A percentile compares a stretch with the other conserved stretches of the same genome.
Evolutionary conservation across 2,113 vertebrate species (phyloP).

Genomic region (Oreochromis aureus): DNA sequence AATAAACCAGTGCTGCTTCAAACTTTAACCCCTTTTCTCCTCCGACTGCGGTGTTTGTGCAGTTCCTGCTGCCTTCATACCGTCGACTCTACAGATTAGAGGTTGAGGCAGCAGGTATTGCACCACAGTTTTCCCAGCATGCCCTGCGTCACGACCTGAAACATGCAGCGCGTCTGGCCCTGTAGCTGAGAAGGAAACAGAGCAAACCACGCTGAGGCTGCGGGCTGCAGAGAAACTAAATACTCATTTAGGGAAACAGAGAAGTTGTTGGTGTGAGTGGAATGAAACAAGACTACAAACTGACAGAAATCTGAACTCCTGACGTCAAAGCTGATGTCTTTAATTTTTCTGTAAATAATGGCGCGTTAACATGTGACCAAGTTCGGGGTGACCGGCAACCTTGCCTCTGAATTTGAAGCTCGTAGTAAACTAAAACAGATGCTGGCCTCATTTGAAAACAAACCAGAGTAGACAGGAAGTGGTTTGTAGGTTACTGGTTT

Average conservation of each 20-base stretch:
- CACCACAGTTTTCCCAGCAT: slow-evolving; percentile 15
- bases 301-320: background rate
- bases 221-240: background rate
- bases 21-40: background rate
- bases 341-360: background rate
- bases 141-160: background rate
- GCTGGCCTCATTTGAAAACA: slow-evolving; percentile 49
- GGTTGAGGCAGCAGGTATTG: background rate
- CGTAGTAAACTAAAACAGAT: background rate
- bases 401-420: background rate
- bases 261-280: background rate
- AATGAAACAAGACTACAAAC: background rate
- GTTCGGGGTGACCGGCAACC: background rate
- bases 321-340: background rate
- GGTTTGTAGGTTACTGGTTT: slow-evolving; percentile 60
- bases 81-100: background rate
- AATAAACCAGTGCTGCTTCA: background rate
- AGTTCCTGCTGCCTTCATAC: background rate
- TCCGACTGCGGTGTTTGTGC: background rate
- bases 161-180: background rate
- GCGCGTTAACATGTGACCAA: background rate
- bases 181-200: background rate
- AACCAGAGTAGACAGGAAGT: slow-evolving; percentile 64
- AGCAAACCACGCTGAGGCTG: background rate
- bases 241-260: background rate